Evolutionary conservation across 2,888 invertebrate genomes (phyloP), one percentile per base, ranked within the genome.

Genomic region (Epistrophe eligans): DNA sequence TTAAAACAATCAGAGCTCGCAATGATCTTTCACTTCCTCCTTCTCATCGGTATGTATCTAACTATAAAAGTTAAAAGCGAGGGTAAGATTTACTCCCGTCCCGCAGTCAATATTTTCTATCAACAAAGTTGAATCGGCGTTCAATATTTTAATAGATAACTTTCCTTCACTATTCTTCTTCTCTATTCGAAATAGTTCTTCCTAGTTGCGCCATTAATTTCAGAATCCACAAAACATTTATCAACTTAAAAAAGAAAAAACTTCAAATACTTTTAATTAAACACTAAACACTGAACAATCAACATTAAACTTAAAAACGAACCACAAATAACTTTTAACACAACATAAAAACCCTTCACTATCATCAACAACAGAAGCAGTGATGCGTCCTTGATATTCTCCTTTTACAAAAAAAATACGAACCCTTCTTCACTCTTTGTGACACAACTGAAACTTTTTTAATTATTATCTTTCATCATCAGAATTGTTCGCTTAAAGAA

Each of bases 401-500:
- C 35, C 17, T 58, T 19, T 17, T 7, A 38, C 38, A n/a, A 66
- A 17, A 66, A n/a, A 52, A 67, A 13, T 19, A 17, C 7, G n/a
- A 55, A 70, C 70, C 70, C 70, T 70, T 38, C 50, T 55, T 19
- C 74, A 52, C 45, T 35, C 40, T 40, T 43, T 57, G 58, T 43
- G 40, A 45, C 15, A 50, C 66, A 80, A 67, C 19, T 8, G n/a
- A 81, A 81, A 81, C 80, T 74, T 76, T 80, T 81, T 81, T 74
- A 81, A 81, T 81, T 81, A 81, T 81, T 76, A 76, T 74, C 74
- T 67, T 58, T 70, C 60, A 35, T 55, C 70, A 55, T 70, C 70
- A 70, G 70, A 43, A 70, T 38, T 55, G 40, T 55, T 55, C 55
- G 52, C 40, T 13, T 28, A 70, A 55, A 70, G 55, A 55, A 40